These are phyloP conservation scores for Ophioninae sp. DNA, from an alignment of 2,888 invertebrate genomes.

Conservation along the genomic window DNA sequence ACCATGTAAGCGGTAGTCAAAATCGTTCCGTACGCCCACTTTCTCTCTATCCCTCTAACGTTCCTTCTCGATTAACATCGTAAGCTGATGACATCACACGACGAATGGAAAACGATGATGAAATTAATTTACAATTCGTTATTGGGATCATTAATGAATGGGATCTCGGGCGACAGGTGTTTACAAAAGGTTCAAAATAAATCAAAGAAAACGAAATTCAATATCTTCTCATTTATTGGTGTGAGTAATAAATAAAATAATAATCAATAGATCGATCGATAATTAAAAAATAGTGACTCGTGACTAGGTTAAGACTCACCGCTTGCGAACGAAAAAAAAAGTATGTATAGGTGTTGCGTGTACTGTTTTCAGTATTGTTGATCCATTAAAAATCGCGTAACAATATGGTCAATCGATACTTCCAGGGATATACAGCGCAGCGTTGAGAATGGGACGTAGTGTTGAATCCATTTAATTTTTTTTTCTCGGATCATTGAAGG, in stretches of 20 bases:
- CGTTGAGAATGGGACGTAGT: slow-evolving; percentile 58
- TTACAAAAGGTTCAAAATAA: slow-evolving; percentile 17
- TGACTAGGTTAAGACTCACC: slow-evolving; percentile 81
- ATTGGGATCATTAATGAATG: slow-evolving; percentile 55
- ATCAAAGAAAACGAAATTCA: slow-evolving; percentile 60
- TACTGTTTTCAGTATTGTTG: slow-evolving; percentile 61
- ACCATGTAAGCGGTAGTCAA: slow-evolving; percentile 38
- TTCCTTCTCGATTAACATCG: slow-evolving; percentile 31
- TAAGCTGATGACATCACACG: slow-evolving; percentile 32
- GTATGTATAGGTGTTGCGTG: slow-evolving; percentile 65
- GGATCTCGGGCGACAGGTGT: slow-evolving; percentile 20
- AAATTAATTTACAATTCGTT: slow-evolving; percentile 72
- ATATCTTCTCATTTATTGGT: slow-evolving; percentile 67
- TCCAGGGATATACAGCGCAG: slow-evolving; percentile 66
- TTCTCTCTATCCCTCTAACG: slow-evolving; percentile 28
- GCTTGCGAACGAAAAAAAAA: slow-evolving; percentile 77
- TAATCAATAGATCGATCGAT: slow-evolving; percentile 77
- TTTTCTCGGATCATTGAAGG: slow-evolving; percentile 29
- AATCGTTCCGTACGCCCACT: slow-evolving; percentile 22
- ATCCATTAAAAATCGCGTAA: slow-evolving; percentile 63
- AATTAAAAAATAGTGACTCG: slow-evolving; percentile 80
- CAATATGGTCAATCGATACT: slow-evolving; percentile 68
- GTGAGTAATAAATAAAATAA: slow-evolving; percentile 79
- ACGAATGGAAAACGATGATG: slow-evolving; percentile 50
- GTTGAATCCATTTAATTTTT: slow-evolving; percentile 18